A percentile compares a stretch with the other conserved stretches of the same genome.
Conservation (phyloP, 2,888 invertebrate genomes). For the Trachelus troglodyta region DNA sequence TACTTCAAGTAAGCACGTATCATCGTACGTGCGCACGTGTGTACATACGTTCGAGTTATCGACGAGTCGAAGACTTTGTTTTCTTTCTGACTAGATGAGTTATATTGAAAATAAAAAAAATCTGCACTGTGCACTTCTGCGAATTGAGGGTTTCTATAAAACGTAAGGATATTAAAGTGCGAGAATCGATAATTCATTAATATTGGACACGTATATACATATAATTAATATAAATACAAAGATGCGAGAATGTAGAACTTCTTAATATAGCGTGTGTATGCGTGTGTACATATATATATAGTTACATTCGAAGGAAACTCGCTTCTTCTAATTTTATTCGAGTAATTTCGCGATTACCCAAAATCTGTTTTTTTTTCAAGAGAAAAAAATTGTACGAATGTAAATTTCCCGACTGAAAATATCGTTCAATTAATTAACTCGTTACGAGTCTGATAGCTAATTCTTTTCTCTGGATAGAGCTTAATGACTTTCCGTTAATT, state of each 20-base stretch:
- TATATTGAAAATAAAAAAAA: conserved; percentile 34
- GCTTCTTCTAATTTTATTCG: conserved; percentile 25
- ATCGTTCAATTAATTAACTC: not conserved
- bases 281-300: not conserved
- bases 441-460: not conserved
- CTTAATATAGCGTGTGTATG: not conserved
- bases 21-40: not conserved
- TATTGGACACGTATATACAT: not conserved
- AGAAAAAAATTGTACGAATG: conserved; percentile 18
- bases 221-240: not conserved
- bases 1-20: not conserved
- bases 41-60: not conserved
- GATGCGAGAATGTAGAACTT: not conserved
- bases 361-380: conserved; percentile 15
- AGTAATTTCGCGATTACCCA: conserved; percentile 26
- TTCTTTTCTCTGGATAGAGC: not conserved
- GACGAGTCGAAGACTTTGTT: not conserved
- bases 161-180: not conserved
- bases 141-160: conserved; percentile 56
- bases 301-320: conserved; percentile 22
- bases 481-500: not conserved
- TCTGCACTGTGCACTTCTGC: conserved; percentile 65
- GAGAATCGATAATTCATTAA: not conserved
- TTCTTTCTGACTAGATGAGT: not conserved
- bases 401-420: conserved; percentile 4